phyloP scores from a whole-genome alignment of 2,888 invertebrate species.

The Caenorhabditis panamensis region DNA sequence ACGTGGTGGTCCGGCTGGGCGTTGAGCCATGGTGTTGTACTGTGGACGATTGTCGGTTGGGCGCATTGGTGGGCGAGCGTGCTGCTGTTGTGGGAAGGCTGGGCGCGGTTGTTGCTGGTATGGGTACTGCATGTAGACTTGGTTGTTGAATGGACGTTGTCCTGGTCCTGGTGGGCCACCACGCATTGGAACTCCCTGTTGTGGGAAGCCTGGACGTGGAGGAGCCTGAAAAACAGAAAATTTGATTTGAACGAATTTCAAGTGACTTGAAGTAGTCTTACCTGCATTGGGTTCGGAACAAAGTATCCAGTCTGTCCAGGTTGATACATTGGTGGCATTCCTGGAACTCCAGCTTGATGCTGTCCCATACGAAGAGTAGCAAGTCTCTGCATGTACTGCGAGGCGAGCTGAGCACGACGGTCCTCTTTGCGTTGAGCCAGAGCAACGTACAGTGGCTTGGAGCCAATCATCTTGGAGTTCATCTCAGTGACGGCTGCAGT shows the following conservation, averaged over 20 bases:
- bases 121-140: conserved; percentile 47
- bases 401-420: conserved; percentile 96
- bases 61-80: conserved; percentile 41
- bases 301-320: conserved; percentile 74
- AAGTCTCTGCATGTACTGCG: conserved; percentile 98
- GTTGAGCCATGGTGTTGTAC: conserved; percentile 26
- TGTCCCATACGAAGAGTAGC: conserved; percentile 78
- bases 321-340: conserved; percentile 72
- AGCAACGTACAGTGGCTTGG: conserved; percentile 98
- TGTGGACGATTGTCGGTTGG: conserved; percentile 21
- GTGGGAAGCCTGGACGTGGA: conserved; percentile 41
- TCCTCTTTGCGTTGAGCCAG: conserved; percentile 99
- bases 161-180: conserved; percentile 58
- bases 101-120: conserved; percentile 37
- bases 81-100: conserved; percentile 38
- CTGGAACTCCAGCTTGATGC: conserved; percentile 71
- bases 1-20: conserved; percentile 43
- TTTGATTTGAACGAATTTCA: conserved; percentile 52
- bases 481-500: conserved; percentile 95
- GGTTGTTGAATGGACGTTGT: conserved; percentile 45
- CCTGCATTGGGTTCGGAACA: conserved; percentile 71
- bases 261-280: conserved; percentile 43
- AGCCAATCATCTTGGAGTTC: conserved; percentile 89
- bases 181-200: conserved; percentile 67
- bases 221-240: conserved; percentile 46